These are phyloP conservation scores for Thripadectes ignobilis DNA, from an alignment of 2,797 vertebrate species.

Conservation along the genomic window DNA sequence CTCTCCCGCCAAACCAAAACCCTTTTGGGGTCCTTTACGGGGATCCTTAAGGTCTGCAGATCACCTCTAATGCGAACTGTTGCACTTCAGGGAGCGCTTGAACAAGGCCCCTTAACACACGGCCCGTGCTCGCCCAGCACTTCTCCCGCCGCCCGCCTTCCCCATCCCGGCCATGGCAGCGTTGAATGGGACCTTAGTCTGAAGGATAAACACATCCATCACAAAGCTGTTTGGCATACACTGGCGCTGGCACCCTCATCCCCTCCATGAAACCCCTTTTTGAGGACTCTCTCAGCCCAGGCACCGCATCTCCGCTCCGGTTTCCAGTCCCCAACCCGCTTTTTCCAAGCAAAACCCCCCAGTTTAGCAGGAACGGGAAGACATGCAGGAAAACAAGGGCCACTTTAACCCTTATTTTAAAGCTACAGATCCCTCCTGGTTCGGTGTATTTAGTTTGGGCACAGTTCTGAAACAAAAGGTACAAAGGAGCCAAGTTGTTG, in stretches of 20 bases:
- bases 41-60: background rate
- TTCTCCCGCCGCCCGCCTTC: background rate
- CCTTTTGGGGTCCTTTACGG: background rate
- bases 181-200: constrained; percentile 48
- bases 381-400: background rate
- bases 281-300: background rate
- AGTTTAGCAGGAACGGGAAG: background rate
- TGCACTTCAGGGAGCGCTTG: background rate
- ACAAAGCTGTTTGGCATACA: constrained; percentile 17
- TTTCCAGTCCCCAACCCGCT: constrained; percentile 1
- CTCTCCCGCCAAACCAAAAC: background rate
- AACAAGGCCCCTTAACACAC: constrained; percentile 28
- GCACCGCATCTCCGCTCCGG: background rate
- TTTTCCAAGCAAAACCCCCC: background rate
- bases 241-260: background rate
- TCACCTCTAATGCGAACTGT: background rate
- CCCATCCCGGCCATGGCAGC: background rate
- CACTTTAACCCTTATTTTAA: background rate
- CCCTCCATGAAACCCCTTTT: constrained; percentile 41
- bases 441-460: constrained; percentile 45
- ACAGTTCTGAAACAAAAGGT: constrained; percentile 55
- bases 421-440: background rate
- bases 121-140: accelerated
- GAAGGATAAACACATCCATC: constrained; percentile 59
- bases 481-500: constrained; percentile 28